A percentile compares a stretch with the other conserved stretches of the same genome.
phyloP scores from a whole-genome alignment of 2,113 vertebrate genomes.

The Takifugu bimaculatus region DNA sequence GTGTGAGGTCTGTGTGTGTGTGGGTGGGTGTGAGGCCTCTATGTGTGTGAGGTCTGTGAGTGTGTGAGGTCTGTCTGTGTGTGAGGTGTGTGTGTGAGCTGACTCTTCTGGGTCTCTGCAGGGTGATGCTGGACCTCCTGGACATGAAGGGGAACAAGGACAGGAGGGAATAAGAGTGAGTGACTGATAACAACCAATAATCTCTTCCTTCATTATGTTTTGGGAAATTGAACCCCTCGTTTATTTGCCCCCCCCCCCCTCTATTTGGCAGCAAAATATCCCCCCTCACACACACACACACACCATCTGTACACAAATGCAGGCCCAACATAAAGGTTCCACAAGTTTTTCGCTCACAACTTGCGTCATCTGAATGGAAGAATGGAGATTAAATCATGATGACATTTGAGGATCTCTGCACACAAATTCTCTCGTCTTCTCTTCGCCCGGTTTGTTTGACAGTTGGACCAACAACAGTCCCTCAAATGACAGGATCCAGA shows the following conservation, averaged over 20 bases:
- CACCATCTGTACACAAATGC: too few relatives aligned
- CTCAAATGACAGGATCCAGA: background rate
- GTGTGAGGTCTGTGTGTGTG: too few relatives aligned
- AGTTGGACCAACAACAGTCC: background rate
- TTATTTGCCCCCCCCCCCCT: conserved; percentile 29
- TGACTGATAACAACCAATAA: conserved; percentile 34
- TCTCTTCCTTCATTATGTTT: conserved; percentile 32
- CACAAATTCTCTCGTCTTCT: too few relatives aligned
- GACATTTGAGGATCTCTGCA: too few relatives aligned
- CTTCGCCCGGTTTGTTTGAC: background rate
- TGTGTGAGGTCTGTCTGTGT: background rate
- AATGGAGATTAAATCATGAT: too few relatives aligned
- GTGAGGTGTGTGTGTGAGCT: conserved; percentile 17
- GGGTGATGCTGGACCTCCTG: conserved; percentile 80
- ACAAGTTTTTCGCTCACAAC: too few relatives aligned
- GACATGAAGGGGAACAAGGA: conserved; percentile 80
- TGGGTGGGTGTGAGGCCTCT: too few relatives aligned
- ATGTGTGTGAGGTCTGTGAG: background rate
- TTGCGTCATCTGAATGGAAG: too few relatives aligned
- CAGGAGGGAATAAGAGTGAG: conserved; percentile 85
- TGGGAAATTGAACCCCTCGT: conserved; percentile 26
- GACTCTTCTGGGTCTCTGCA: conserved; percentile 52
- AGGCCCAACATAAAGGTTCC: too few relatives aligned
- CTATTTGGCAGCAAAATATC: conserved; percentile 4
- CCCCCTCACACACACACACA: too few relatives aligned